Evolutionary conservation across 2,888 invertebrate genomes (phyloP).

Genomic region (Apamea epomidion): DNA sequence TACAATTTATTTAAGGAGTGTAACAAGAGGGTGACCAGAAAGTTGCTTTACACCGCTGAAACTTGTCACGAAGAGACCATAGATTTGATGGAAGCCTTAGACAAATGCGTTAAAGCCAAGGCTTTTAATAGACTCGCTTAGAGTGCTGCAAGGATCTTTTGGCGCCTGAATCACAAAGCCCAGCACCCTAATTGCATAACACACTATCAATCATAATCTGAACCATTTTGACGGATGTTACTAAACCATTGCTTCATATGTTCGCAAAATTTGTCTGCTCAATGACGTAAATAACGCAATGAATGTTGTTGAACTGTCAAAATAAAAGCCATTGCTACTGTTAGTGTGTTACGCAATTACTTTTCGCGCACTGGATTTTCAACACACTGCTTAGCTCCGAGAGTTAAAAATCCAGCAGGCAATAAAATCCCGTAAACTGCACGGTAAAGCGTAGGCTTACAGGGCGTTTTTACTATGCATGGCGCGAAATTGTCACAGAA

Average conservation of each 20-base stretch:
- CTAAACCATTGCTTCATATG: no score
- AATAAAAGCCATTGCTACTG: not conserved
- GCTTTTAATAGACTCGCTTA: slow-evolving; percentile 74
- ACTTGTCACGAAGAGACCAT: slow-evolving; percentile 81
- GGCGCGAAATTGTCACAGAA: not conserved
- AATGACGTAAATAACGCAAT: not conserved
- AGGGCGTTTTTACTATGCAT: not conserved
- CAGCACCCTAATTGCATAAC: not conserved
- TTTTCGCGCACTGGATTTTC: not conserved
- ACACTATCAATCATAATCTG: not conserved
- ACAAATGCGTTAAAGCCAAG: slow-evolving; percentile 77
- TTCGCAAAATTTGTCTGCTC: not conserved
- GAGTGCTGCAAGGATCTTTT: not conserved
- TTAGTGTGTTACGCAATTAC: not conserved
- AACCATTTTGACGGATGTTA: not conserved
- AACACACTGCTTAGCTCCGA: not conserved
- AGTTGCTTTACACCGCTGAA: slow-evolving; percentile 77
- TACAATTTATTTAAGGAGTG: slow-evolving; percentile 72
- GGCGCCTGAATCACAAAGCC: not conserved
- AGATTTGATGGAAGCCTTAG: slow-evolving; percentile 79
- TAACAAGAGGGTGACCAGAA: slow-evolving; percentile 70
- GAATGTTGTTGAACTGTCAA: not conserved
- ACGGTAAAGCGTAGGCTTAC: not conserved
- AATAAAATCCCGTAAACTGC: not conserved
- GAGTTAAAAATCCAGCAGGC: not conserved